phyloP scores from a whole-genome alignment of 2,797 vertebrate species.

The Ctenosaura bakeri region DNA sequence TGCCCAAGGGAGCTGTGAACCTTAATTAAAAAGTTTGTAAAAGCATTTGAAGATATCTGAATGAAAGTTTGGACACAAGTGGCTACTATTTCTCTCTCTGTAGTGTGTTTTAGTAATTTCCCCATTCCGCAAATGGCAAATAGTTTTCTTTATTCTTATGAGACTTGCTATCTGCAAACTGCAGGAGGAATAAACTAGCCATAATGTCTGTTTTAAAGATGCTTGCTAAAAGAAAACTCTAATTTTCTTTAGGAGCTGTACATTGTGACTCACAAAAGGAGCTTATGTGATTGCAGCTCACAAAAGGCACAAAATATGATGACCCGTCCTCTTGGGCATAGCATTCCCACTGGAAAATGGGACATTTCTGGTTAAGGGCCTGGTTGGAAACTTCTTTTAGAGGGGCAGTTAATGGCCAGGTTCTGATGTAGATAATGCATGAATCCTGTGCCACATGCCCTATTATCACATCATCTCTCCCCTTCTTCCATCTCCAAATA shows the following conservation, averaged over 20 bases:
- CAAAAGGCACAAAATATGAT: background rate
- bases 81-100: background rate
- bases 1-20: background rate
- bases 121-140: background rate
- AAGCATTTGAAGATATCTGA: slow-evolving; percentile 15
- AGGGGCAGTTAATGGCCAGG: background rate
- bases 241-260: background rate
- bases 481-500: too few relatives aligned
- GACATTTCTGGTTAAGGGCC: background rate
- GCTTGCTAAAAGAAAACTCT: background rate
- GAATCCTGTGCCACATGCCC: background rate
- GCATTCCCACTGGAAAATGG: background rate
- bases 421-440: background rate
- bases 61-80: background rate
- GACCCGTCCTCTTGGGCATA: background rate
- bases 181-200: background rate
- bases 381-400: background rate
- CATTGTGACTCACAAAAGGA: background rate
- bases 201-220: background rate
- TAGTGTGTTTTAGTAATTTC: background rate
- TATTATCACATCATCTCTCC: background rate
- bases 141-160: background rate
- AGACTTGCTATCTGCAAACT: slow-evolving; percentile 20
- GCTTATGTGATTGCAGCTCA: background rate
- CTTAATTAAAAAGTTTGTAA: slow-evolving; percentile 40